Conservation (phyloP, 2,797 vertebrate genomes). For the Mus minutoides region DNA sequence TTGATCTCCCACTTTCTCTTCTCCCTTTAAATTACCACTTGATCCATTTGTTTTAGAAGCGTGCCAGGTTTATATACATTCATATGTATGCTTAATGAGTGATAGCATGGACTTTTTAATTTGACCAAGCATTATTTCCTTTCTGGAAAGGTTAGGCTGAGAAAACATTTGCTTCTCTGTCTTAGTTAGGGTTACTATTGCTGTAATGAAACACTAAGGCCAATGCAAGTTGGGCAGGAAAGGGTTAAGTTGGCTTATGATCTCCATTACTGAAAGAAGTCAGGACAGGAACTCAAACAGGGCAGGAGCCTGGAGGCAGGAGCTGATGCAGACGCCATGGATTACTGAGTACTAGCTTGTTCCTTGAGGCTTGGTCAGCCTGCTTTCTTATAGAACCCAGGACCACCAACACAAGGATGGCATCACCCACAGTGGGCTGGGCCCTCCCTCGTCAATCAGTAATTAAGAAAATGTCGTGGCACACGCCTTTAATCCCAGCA, state of each 20-base stretch:
- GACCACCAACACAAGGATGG: background rate
- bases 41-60: background rate
- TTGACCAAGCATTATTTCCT: background rate
- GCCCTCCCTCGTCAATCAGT: background rate
- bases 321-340: background rate
- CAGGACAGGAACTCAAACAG: background rate
- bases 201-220: background rate
- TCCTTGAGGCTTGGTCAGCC: background rate
- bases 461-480: background rate
- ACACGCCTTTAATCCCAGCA: too few species aligned
- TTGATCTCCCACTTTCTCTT: background rate
- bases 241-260: background rate
- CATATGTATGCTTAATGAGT: background rate
- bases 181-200: background rate
- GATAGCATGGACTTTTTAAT: background rate
- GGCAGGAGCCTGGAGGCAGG: background rate
- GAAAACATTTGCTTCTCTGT: conserved; percentile 19
- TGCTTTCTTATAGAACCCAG: background rate
- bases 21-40: background rate
- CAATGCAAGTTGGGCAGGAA: background rate
- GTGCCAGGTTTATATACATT: background rate
- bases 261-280: background rate
- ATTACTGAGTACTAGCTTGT: background rate
- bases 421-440: background rate
- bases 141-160: conserved; percentile 42